Evolutionary conservation across 2,888 invertebrate genomes (phyloP).

Genomic region (Aphidoletes aphidimyza): DNA sequence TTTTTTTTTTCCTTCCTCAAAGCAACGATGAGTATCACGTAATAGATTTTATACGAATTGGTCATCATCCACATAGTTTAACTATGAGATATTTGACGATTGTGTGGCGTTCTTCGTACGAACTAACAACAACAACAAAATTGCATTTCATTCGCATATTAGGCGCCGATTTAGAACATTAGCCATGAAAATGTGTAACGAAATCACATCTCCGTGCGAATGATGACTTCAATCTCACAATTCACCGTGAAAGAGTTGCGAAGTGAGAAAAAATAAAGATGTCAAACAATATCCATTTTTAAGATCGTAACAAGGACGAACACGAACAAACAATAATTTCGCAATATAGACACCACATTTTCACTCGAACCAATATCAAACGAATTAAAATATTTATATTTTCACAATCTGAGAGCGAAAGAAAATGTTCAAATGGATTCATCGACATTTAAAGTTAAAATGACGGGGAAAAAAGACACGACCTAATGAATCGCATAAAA

Average conservation of each 20-base stretch:
- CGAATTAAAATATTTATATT: background rate
- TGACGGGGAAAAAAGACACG: no score
- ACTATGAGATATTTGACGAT: background rate
- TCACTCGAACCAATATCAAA: background rate
- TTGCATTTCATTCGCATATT: background rate
- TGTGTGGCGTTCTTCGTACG: no score
- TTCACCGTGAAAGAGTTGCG: slow-evolving; percentile 2
- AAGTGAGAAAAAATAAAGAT: slow-evolving; percentile 23
- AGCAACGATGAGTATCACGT: background rate
- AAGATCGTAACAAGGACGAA: slow-evolving; percentile 38
- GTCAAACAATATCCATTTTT: slow-evolving; percentile 39
- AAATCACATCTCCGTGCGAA: background rate
- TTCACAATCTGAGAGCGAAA: no score
- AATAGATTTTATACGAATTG: background rate
- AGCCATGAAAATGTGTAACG: background rate
- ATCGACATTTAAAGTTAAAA: no score
- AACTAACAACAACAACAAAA: no score
- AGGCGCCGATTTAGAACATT: background rate
- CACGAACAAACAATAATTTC: slow-evolving; percentile 6
- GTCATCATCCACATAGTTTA: background rate
- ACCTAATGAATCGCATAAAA: no score
- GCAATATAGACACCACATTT: slow-evolving; percentile 22
- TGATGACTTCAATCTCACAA: background rate
- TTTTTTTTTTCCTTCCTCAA: slow-evolving; percentile 22
- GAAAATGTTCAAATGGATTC: no score